These are phyloP conservation scores for Orthonychiurus folsomi DNA, from an alignment of 2,888 invertebrate genomes.

Conservation along the genomic window DNA sequence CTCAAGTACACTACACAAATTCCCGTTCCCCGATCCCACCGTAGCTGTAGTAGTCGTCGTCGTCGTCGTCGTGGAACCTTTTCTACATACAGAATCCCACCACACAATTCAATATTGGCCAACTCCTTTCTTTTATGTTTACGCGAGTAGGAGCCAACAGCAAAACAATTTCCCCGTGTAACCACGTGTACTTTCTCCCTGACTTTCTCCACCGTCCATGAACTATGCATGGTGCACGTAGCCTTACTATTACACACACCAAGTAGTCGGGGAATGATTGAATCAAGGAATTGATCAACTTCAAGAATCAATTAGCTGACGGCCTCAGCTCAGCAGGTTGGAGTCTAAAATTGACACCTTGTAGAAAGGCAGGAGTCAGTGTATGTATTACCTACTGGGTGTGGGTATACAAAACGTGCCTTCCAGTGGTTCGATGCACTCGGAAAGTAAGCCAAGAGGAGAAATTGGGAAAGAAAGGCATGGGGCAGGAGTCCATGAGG, in stretches of 20 bases:
- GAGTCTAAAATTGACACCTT: neutral
- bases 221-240: neutral
- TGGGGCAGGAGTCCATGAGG: neutral
- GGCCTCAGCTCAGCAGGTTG: no score
- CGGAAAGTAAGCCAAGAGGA: neutral
- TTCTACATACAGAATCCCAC: neutral
- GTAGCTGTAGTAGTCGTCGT: no score
- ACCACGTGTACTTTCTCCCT: neutral
- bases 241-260: no score
- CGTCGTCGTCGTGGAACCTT: neutral
- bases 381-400: no score
- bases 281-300: constrained; percentile 1
- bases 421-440: no score
- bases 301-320: constrained; percentile 1
- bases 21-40: no score
- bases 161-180: neutral
- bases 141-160: no score
- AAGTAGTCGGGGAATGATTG: no score
- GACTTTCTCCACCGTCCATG: neutral
- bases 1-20: neutral
- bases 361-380: no score
- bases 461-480: neutral
- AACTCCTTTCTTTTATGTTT: neutral
- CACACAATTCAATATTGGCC: neutral
- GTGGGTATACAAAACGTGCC: no score